These are phyloP conservation scores for Mamestra configurata DNA, from an alignment of 1,140 invertebrate genomes.

Conservation along the genomic window DNA sequence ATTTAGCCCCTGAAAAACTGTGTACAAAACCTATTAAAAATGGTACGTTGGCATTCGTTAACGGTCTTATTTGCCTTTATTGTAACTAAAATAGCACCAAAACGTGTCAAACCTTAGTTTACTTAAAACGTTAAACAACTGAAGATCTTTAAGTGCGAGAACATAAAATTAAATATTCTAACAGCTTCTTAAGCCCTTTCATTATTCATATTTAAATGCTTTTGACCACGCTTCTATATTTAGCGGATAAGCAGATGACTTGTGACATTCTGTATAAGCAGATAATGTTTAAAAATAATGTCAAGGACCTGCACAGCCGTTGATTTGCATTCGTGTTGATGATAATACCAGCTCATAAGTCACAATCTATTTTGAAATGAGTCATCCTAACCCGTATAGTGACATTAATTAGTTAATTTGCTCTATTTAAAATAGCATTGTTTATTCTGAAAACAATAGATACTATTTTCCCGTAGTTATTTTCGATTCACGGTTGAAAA, in stretches of 20 bases:
- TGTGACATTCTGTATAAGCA: constrained; percentile 56
- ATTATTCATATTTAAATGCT: not conserved
- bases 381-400: constrained; percentile 13
- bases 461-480: not conserved
- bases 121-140: not conserved
- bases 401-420: not conserved
- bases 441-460: not conserved
- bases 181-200: not conserved
- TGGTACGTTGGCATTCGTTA: not conserved
- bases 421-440: not conserved
- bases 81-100: not conserved
- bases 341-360: constrained; percentile 59
- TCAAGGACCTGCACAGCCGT: constrained; percentile 67
- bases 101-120: not conserved
- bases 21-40: not conserved
- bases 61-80: not conserved
- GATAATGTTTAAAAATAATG: constrained; percentile 69
- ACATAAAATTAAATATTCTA: constrained; percentile 1
- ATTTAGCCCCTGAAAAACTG: too few species aligned
- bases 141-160: not conserved
- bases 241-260: constrained; percentile 18
- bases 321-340: constrained; percentile 71
- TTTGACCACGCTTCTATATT: constrained; percentile 2
- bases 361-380: constrained; percentile 58
- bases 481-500: too few species aligned